A percentile compares a stretch with the other conserved stretches of the same genome.
phyloP scores from a whole-genome alignment of 23 tunicate species.

The Halocynthia roretzi region DNA sequence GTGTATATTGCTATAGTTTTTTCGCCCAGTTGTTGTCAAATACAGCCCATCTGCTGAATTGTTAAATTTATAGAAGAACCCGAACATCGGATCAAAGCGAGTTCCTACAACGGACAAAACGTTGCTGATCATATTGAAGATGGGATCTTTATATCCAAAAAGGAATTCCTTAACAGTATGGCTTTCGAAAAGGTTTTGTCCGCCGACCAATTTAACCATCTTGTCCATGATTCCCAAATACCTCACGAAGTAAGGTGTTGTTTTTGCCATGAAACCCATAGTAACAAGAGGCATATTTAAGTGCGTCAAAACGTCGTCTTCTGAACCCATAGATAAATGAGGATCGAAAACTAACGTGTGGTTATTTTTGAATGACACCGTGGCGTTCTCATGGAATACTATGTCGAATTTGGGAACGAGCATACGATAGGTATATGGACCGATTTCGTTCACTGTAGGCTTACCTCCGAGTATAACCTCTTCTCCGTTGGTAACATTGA shows the following conservation, averaged over 20 bases:
- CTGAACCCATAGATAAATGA: conserved; percentile 14
- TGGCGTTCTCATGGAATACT: conserved; percentile 64
- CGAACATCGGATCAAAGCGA: conserved; percentile 45
- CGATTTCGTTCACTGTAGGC: conserved; percentile 58
- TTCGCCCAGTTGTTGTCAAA: conserved; percentile 53
- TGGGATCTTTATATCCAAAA: conserved; percentile 77
- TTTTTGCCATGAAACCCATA: not conserved
- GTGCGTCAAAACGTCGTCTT: conserved; percentile 26
- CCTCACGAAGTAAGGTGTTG: not conserved
- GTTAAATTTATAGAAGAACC: conserved; percentile 64
- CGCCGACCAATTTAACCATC: conserved; percentile 1
- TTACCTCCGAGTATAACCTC: conserved; percentile 53
- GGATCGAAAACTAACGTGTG: conserved; percentile 64
- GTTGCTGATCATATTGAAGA: conserved; percentile 30
- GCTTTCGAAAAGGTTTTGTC: conserved; percentile 34
- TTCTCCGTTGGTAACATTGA: conserved; percentile 68
- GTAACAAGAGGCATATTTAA: conserved; percentile 62
- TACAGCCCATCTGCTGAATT: conserved; percentile 86
- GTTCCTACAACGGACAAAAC: conserved; percentile 10
- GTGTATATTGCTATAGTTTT: conserved; percentile 31
- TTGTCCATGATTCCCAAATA: not conserved
- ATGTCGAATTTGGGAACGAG: conserved; percentile 41
- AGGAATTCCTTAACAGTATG: conserved; percentile 69
- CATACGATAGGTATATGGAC: conserved; percentile 66
- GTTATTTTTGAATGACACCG: conserved; percentile 69